phyloP scores from a whole-genome alignment of 92 coral and sea anemone genomes.

The Desmophyllum pertusum region DNA sequence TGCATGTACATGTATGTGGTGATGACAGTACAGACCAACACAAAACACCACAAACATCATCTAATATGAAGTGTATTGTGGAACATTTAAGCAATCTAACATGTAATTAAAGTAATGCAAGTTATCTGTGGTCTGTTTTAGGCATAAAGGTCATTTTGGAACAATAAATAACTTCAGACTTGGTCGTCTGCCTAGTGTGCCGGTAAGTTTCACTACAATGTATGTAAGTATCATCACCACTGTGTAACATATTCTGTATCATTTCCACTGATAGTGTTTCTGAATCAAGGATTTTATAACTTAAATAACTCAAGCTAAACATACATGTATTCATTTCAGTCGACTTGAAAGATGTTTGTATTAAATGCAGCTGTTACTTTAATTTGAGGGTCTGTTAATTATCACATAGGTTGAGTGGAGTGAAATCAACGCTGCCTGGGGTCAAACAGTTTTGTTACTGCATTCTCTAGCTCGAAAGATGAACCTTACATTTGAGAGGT shows the following conservation, averaged over 20 bases:
- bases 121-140: conserved; percentile 3
- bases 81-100: background rate
- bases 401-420: conserved; percentile 91
- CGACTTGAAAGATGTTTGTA: background rate
- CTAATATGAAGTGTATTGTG: too few relatives aligned
- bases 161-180: conserved; percentile 98
- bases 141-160: conserved; percentile 99
- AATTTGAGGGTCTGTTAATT: background rate
- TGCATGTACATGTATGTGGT: too few relatives aligned
- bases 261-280: too few relatives aligned
- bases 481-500: conserved; percentile 97
- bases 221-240: background rate
- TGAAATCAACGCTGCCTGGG: conserved; percentile 99
- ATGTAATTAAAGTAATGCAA: background rate
- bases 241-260: too few relatives aligned
- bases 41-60: too few relatives aligned
- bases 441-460: conserved; percentile 91
- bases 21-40: too few relatives aligned
- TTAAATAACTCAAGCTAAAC: too few relatives aligned
- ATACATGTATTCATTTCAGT: too few relatives aligned
- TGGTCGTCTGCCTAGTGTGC: conserved; percentile 98
- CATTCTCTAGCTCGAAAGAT: conserved; percentile 96
- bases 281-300: too few relatives aligned
- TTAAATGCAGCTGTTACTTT: background rate
- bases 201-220: conserved; percentile 65